These are phyloP conservation scores for Uria lomvia DNA, from an alignment of 2,113 vertebrate genomes.

Conservation along the genomic window DNA sequence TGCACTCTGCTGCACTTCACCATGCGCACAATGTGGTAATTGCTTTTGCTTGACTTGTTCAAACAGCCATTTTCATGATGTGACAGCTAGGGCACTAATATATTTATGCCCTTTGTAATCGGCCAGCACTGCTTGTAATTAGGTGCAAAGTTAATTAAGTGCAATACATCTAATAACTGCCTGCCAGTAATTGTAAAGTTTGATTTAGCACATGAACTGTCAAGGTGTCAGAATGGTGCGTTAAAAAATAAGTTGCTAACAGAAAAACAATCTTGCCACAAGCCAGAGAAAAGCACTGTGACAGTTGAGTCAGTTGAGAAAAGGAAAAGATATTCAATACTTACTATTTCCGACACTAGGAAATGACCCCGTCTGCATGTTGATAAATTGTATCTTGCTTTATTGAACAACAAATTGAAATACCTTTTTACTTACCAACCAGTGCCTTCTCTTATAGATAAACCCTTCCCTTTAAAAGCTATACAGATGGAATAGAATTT, in stretches of 20 bases:
- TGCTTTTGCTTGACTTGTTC: slow-evolving; percentile 61
- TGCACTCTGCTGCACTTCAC: background rate
- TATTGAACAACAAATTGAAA: background rate
- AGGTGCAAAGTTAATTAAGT: slow-evolving; percentile 76
- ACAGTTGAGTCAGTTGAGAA: background rate
- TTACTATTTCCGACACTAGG: background rate
- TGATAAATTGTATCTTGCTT: background rate
- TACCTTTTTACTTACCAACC: background rate
- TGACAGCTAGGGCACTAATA: slow-evolving; percentile 65
- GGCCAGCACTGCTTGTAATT: slow-evolving; percentile 67
- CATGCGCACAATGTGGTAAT: slow-evolving; percentile 27
- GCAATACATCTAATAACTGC: slow-evolving; percentile 69
- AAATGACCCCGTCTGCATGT: background rate
- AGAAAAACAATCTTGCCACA: slow-evolving; percentile 2
- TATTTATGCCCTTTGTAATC: slow-evolving; percentile 65
- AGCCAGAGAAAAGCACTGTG: background rate
- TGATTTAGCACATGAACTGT: slow-evolving; percentile 67
- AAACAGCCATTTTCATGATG: slow-evolving; percentile 45
- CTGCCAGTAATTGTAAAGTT: slow-evolving; percentile 79
- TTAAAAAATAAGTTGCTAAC: slow-evolving; percentile 45
- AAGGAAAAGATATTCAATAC: background rate
- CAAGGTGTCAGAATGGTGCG: slow-evolving; percentile 38
- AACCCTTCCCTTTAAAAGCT: background rate
- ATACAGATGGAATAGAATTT: background rate
- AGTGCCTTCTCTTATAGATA: background rate